Base-by-base conservation (phyloP, 2,888 invertebrate genomes). In the Dicycla oo region DNA sequence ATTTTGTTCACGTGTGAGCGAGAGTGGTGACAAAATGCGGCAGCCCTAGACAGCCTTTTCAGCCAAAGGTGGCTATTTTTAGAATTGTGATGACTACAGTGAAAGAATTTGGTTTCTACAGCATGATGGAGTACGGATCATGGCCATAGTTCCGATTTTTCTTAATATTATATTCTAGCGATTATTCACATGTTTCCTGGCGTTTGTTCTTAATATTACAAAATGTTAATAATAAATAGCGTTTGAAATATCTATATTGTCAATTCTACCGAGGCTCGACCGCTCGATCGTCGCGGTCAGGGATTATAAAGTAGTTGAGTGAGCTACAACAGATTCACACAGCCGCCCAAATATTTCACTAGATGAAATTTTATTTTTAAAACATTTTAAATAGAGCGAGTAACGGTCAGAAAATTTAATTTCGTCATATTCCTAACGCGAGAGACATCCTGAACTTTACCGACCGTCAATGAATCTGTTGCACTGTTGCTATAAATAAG, bases 181-280 rank as follows among this genome's bases (percentile, higher is more conserved):
- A 90, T 89, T 91, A 92, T 92, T 91, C 91, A 93, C 91, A 92
- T 90, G 86, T 85, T 88, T 89, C 80, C 88, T 89, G 88, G 86
- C 80, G 49, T 88, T 90, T 89, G 87, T 87, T 88, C 91, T 91
- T 91, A 93, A 88, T 88, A 91, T 92, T 93, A 93, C 84, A 91
- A 90, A 91, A 90, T 90, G 83, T 90, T 89, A 80, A 88, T 89
- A 91, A 89, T 90, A 89, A 91, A 89, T 92, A 93, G 92, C 91
- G 81, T 87, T 90, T 91, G 90, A 88, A 92, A 93, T 93, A 89
- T 91, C 92, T 94, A 94, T 95, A 95, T 94, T 95, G 95, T 95
- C 95, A 94, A 92, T 93, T 90, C 94, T 95, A 94, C 90, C 87
- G 92, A 93, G 92, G 93, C 92, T 90, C 80, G 86, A 87, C 89